These are phyloP conservation scores for Lycodopsis pacificus DNA, from an alignment of 2,797 vertebrate species.

Conservation along the genomic window DNA sequence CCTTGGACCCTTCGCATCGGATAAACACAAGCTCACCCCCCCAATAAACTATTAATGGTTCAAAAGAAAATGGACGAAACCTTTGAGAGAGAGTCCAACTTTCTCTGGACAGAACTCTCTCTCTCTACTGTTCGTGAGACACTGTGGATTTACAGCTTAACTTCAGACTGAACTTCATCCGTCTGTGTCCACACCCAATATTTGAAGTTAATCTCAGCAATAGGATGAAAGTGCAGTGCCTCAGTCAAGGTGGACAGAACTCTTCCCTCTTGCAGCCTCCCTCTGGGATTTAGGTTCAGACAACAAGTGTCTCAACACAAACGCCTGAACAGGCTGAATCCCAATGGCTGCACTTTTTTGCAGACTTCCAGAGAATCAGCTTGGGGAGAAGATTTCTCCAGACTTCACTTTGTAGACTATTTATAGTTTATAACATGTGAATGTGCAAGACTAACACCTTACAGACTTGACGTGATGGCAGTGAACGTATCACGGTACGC, in stretches of 20 bases:
- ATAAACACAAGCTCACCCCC: not conserved
- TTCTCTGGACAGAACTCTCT: not conserved
- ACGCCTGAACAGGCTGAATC: not conserved
- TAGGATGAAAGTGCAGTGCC: slow-evolving; percentile 1
- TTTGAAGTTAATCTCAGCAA: slow-evolving; percentile 8
- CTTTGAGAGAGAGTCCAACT: not conserved
- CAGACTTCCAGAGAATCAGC: not conserved
- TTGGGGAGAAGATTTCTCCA: not conserved
- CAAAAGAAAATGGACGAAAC: too few relatives aligned
- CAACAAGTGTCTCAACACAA: not conserved
- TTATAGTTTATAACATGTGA: not conserved
- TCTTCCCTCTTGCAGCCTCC: not conserved
- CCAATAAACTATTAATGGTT: too few relatives aligned
- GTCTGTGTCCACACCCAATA: not conserved
- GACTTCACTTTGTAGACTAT: not conserved
- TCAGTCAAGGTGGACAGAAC: not conserved
- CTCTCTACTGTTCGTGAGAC: not conserved
- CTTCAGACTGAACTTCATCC: slow-evolving; percentile 8
- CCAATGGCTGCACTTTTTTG: too few relatives aligned
- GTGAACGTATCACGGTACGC: not conserved
- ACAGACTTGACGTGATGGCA: not conserved
- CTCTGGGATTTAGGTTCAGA: not conserved
- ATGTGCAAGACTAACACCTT: not conserved
- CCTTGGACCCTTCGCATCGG: not conserved
- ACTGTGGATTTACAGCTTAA: slow-evolving; percentile 26